phyloP scores from a whole-genome alignment of 2,797 vertebrate genomes.

The Heterohyrax brucei region DNA sequence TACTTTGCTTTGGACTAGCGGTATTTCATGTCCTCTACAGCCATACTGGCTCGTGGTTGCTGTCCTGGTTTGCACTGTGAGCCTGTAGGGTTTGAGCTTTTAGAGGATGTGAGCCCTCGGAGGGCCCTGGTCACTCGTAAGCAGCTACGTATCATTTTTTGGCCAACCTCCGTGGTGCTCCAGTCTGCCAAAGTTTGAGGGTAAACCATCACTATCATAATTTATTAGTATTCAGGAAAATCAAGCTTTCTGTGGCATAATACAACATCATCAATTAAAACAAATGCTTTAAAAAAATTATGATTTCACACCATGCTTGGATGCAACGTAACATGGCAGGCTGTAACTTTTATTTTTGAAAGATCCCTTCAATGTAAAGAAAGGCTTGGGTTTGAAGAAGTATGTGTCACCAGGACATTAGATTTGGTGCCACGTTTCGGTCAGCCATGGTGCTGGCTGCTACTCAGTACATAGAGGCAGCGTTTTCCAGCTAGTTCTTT shows the following conservation, averaged over 20 bases:
- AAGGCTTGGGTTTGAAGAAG: constrained; percentile 65
- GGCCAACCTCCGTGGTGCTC: constrained; percentile 80
- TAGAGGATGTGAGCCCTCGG: constrained; percentile 69
- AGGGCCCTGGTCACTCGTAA: constrained; percentile 79
- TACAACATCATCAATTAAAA: constrained; percentile 87
- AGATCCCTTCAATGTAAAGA: constrained; percentile 75
- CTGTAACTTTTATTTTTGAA: constrained; percentile 87
- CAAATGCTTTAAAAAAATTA: constrained; percentile 82
- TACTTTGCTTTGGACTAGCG: neutral
- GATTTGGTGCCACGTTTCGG: neutral
- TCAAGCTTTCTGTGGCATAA: constrained; percentile 87
- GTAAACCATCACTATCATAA: constrained; percentile 87
- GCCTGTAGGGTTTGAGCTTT: constrained; percentile 20
- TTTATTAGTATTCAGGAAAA: constrained; percentile 87
- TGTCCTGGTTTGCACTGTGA: rapidly evolving
- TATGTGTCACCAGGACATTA: constrained; percentile 74
- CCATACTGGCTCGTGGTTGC: neutral
- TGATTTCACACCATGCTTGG: constrained; percentile 89
- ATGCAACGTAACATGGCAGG: constrained; percentile 88
- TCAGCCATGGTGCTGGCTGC: rapidly evolving
- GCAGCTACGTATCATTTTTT: constrained; percentile 82
- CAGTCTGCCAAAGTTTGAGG: constrained; percentile 85
- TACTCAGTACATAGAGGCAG: rapidly evolving
- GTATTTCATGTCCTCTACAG: rapidly evolving
- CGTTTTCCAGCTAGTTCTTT: neutral